phyloP scores from a whole-genome alignment of 2,113 vertebrate species.

The Balaenoptera acutorostrata region DNA sequence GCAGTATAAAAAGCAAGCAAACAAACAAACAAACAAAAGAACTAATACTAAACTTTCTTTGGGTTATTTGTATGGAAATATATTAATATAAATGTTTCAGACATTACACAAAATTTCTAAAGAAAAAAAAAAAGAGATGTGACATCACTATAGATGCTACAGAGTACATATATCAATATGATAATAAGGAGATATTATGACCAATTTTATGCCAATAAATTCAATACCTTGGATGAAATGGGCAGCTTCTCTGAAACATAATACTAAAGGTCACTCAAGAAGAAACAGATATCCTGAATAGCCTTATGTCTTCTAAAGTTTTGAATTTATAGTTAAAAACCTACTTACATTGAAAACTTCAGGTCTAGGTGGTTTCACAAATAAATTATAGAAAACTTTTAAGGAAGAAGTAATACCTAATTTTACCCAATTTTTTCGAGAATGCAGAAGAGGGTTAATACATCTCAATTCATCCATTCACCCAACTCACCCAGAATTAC shows the following conservation, averaged over 20 bases:
- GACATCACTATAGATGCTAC: neutral
- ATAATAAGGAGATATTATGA: neutral
- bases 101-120: neutral
- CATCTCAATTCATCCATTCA: neutral
- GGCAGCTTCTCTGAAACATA: neutral
- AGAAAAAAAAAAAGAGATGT: neutral
- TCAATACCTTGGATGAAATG: neutral
- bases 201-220: neutral
- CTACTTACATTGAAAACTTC: neutral
- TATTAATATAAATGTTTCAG: too few species aligned
- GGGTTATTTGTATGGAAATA: too few species aligned
- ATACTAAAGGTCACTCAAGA: neutral
- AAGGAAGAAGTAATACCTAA: neutral
- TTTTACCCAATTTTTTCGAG: neutral
- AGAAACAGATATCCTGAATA: neutral
- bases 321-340: neutral
- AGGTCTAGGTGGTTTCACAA: neutral
- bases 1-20: too few species aligned
- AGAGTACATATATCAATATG: neutral
- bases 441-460: neutral
- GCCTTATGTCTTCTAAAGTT: neutral
- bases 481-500: neutral
- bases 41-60: too few species aligned
- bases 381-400: neutral
- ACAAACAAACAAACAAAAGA: too few species aligned